phyloP scores from a whole-genome alignment of 1,140 invertebrate genomes.

The Brachionus manjavacas region DNA sequence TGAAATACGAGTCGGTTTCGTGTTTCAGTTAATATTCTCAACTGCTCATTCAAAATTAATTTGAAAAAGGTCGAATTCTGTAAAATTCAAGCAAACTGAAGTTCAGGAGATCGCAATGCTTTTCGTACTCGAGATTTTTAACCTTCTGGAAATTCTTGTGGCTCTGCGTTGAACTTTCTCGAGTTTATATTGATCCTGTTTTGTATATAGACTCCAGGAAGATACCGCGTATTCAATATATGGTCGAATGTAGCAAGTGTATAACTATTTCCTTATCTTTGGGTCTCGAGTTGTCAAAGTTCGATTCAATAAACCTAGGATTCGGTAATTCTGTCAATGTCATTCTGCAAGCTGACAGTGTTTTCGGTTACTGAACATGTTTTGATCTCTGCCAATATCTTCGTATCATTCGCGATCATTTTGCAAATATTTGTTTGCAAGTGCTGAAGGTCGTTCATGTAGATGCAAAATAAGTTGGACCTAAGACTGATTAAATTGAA shows the following conservation, averaged over 20 bases:
- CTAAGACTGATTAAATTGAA: too few relatives aligned
- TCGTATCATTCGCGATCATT: too few relatives aligned
- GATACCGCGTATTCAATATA: background rate
- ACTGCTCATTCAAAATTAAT: background rate
- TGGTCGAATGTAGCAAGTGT: background rate
- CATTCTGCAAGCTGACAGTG: background rate
- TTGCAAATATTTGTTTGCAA: too few relatives aligned
- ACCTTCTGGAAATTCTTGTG: background rate
- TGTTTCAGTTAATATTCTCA: background rate
- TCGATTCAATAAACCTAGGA: background rate
- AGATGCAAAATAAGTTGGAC: too few relatives aligned
- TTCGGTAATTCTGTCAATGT: background rate
- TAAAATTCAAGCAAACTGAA: background rate
- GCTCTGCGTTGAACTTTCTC: background rate
- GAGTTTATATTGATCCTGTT: background rate
- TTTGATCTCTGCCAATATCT: background rate
- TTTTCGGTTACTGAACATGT: background rate
- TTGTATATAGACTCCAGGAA: background rate
- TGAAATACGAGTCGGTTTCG: background rate
- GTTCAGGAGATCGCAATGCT: background rate
- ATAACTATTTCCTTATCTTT: background rate
- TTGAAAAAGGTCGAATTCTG: background rate
- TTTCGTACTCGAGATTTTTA: background rate
- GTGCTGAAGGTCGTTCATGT: too few relatives aligned
- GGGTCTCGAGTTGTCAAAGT: background rate